A percentile compares a stretch with the other conserved stretches of the same genome.
Conservation (phyloP, 2,888 invertebrate genomes). For the Lumbricus terrestris region DNA sequence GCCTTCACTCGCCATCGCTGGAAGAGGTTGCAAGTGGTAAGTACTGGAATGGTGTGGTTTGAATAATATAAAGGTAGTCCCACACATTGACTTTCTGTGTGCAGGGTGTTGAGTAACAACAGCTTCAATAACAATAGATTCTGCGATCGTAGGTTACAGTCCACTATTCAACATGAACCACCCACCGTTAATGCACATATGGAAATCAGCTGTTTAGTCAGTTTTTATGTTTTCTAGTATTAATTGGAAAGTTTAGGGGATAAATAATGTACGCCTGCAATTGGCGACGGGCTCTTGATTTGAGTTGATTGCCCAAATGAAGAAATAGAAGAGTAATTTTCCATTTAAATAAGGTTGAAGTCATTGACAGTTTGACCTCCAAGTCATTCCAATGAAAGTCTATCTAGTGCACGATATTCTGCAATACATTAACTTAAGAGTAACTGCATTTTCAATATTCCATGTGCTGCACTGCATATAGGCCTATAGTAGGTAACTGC, state of each 20-base stretch:
- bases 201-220: not conserved
- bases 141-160: not conserved
- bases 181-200: not conserved
- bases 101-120: too few relatives aligned
- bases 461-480: not conserved
- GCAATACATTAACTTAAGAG: not conserved
- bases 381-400: not conserved
- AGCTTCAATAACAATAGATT: not conserved
- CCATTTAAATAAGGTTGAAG: not conserved
- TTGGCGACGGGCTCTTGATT: too few relatives aligned
- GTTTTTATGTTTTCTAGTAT: not conserved
- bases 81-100: not conserved
- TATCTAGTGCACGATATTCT: not conserved
- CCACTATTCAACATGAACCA: not conserved
- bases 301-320: too few relatives aligned
- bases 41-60: not conserved
- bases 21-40: constrained; percentile 3
- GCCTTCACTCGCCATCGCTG: not conserved
- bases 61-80: too few relatives aligned
- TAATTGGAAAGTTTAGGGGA: not conserved
- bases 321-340: too few relatives aligned
- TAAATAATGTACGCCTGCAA: too few relatives aligned
- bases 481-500: not conserved
- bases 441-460: not conserved
- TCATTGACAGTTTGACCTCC: not conserved